These are phyloP conservation scores for Corvus cornix DNA, from an alignment of 2,113 vertebrate genomes.

Conservation along the genomic window DNA sequence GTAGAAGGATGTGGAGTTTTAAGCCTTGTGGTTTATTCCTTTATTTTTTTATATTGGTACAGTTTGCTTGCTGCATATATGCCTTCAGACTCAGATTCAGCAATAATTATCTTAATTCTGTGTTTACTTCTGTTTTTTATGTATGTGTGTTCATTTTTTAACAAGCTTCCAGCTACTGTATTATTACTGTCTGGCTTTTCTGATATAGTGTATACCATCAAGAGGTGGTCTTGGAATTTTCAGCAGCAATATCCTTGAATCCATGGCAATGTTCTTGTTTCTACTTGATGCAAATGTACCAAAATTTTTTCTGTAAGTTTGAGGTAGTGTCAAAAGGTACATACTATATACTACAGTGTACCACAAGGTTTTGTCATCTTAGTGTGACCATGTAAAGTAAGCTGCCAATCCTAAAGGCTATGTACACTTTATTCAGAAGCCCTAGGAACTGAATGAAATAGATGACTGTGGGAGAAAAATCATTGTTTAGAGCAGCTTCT, in stretches of 20 bases:
- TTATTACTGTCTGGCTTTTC: neutral
- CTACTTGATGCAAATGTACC: neutral
- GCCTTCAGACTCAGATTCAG: neutral
- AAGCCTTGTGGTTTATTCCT: neutral
- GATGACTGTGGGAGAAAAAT: neutral
- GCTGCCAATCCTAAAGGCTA: neutral
- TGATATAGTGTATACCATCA: neutral
- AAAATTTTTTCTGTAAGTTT: neutral
- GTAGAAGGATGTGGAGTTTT: neutral
- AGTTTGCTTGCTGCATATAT: neutral
- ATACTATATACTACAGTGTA: neutral
- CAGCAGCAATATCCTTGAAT: neutral
- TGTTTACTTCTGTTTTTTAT: neutral
- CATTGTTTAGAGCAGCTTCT: neutral
- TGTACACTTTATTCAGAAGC: neutral
- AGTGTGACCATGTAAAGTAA: neutral
- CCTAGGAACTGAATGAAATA: neutral
- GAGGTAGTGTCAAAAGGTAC: neutral
- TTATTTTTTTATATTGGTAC: neutral
- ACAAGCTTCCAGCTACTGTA: neutral
- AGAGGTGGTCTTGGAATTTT: neutral
- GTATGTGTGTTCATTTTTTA: neutral
- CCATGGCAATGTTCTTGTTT: neutral
- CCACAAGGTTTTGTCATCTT: neutral
- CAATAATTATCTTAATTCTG: neutral